These are phyloP conservation scores for Tinea pellionella DNA, from an alignment of 2,888 invertebrate species.

Conservation along the genomic window DNA sequence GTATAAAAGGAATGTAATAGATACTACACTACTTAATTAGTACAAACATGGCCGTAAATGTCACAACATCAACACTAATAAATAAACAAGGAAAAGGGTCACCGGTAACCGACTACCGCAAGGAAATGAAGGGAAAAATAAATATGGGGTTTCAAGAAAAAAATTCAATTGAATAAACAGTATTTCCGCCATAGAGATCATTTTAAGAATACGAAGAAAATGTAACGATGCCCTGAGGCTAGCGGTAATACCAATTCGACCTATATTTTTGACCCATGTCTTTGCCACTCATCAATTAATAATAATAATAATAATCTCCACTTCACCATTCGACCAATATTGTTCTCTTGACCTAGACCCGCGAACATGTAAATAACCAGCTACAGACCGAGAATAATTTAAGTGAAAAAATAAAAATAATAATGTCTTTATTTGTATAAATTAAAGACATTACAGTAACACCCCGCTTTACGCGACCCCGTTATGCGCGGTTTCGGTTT, in stretches of 20 bases:
- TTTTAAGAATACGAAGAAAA: conserved; percentile 12
- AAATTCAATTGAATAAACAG: conserved; percentile 11
- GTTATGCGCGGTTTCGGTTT: too few relatives aligned
- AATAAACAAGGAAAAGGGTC: background rate
- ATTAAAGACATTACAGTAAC: too few relatives aligned
- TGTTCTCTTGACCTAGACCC: too few relatives aligned
- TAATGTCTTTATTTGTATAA: too few relatives aligned
- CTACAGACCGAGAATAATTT: too few relatives aligned
- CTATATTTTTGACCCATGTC: background rate
- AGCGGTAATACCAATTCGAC: background rate
- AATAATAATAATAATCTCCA: background rate
- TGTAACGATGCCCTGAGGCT: conserved; percentile 11
- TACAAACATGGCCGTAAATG: too few relatives aligned
- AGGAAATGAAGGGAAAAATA: conserved; percentile 11
- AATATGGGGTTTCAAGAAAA: conserved; percentile 3
- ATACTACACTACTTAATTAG: too few relatives aligned
- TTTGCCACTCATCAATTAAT: background rate
- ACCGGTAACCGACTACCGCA: background rate
- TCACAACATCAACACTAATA: background rate
- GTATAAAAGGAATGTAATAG: too few relatives aligned
- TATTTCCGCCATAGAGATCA: conserved; percentile 13
- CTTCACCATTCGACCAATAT: too few relatives aligned
- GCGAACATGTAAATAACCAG: too few relatives aligned
- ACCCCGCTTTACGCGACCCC: too few relatives aligned
- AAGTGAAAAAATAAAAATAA: too few relatives aligned